Evolutionary conservation across 2,888 invertebrate genomes (phyloP).

Genomic region (Watsonalla binaria): DNA sequence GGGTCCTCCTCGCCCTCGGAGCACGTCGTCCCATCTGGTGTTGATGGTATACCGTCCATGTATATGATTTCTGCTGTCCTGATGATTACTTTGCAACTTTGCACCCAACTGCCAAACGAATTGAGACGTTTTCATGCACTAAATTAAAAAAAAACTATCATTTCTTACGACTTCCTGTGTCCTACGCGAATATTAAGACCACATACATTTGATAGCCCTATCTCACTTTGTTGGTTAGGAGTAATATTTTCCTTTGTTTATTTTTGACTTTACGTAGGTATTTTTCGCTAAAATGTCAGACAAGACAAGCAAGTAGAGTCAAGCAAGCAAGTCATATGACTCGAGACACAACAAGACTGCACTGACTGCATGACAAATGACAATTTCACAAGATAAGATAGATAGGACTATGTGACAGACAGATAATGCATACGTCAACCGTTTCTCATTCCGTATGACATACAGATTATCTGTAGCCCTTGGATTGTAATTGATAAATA

Average conservation of each 20-base stretch:
- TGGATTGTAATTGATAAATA: too few species aligned
- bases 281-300: background rate
- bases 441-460: too few species aligned
- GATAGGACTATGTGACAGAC: too few species aligned
- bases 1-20: slow-evolving; percentile 75
- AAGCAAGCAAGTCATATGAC: background rate
- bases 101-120: background rate
- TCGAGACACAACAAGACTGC: background rate
- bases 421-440: too few species aligned
- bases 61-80: slow-evolving; percentile 39
- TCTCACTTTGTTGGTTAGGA: too few species aligned
- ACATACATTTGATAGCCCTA: background rate
- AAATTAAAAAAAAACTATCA: background rate
- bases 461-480: too few species aligned
- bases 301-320: too few species aligned
- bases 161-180: too few species aligned
- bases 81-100: too few species aligned
- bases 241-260: background rate
- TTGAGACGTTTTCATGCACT: background rate
- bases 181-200: background rate
- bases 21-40: slow-evolving; percentile 67
- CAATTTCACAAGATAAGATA: too few species aligned
- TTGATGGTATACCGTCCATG: slow-evolving; percentile 56
- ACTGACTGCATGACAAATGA: too few species aligned
- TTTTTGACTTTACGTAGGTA: background rate